These are phyloP conservation scores for Chloromyia formosa DNA, from an alignment of 2,888 invertebrate genomes.

Conservation along the genomic window DNA sequence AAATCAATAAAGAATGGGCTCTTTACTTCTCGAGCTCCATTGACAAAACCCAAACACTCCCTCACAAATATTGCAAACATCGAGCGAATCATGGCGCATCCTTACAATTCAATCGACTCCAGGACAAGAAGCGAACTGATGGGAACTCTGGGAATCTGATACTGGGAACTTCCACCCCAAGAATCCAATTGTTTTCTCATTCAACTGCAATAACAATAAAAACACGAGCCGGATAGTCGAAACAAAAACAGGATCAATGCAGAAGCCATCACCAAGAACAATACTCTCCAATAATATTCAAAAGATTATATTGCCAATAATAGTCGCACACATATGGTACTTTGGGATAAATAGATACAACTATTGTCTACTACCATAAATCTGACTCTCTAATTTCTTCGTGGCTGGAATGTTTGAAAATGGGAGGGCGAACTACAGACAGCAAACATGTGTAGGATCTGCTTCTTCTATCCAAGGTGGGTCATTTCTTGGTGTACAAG, in stretches of 20 bases:
- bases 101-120: neutral
- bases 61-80: neutral
- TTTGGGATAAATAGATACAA: slow-evolving; percentile 1
- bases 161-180: neutral
- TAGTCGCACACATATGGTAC: slow-evolving; percentile 3
- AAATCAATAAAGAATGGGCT: neutral
- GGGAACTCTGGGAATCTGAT: too few relatives aligned
- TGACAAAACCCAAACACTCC: neutral
- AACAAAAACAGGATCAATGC: slow-evolving; percentile 3
- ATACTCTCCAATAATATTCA: slow-evolving; percentile 6
- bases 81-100: neutral
- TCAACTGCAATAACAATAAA: slow-evolving; percentile 10
- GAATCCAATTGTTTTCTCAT: slow-evolving; percentile 3
- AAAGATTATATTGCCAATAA: slow-evolving; percentile 1
- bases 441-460: too few relatives aligned
- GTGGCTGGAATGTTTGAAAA: too few relatives aligned
- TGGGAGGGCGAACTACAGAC: too few relatives aligned
- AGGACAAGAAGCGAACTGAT: too few relatives aligned
- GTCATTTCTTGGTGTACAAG: too few relatives aligned
- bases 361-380: neutral
- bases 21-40: neutral
- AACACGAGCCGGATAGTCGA: neutral
- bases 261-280: slow-evolving; percentile 2
- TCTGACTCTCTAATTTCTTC: slow-evolving; percentile 1
- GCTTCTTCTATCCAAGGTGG: too few relatives aligned